Evolutionary conservation across 1,140 invertebrate genomes (phyloP).

Genomic region (Cyclina sinensis): DNA sequence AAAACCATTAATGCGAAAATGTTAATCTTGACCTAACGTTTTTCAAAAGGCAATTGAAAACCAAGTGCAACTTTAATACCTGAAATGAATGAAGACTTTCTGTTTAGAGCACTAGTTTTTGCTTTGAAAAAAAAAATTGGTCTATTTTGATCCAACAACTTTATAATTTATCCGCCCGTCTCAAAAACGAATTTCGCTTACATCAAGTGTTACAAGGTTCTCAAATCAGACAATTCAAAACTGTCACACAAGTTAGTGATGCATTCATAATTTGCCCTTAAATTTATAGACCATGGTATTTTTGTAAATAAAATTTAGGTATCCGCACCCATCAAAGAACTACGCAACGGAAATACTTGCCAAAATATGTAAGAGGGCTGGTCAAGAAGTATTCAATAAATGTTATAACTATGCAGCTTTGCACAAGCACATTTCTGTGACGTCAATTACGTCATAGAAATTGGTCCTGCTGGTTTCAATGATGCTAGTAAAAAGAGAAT

Average conservation of each 20-base stretch:
- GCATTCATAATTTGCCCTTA: constrained; percentile 46
- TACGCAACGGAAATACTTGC: background rate
- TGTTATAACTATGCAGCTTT: no score
- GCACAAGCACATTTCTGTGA: no score
- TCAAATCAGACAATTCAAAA: constrained; percentile 24
- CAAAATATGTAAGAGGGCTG: constrained; percentile 36
- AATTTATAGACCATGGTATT: constrained; percentile 28
- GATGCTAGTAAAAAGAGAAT: no score
- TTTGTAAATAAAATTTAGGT: constrained; percentile 19
- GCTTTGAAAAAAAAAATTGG: background rate
- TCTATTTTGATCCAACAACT: constrained; percentile 7
- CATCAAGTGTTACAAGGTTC: background rate
- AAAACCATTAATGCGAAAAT: background rate
- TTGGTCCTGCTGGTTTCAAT: no score
- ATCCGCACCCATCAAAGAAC: constrained; percentile 2
- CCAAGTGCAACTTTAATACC: background rate
- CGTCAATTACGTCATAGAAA: no score
- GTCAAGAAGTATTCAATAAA: no score
- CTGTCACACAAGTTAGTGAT: constrained; percentile 11
- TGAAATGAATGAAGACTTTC: background rate
- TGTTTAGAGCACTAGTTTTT: background rate
- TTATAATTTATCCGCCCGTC: background rate
- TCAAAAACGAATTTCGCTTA: background rate
- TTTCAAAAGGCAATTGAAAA: background rate
- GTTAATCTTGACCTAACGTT: background rate